These are phyloP conservation scores for Stenoptilia bipunctidactyla DNA, from an alignment of 2,888 invertebrate species.

Conservation along the genomic window DNA sequence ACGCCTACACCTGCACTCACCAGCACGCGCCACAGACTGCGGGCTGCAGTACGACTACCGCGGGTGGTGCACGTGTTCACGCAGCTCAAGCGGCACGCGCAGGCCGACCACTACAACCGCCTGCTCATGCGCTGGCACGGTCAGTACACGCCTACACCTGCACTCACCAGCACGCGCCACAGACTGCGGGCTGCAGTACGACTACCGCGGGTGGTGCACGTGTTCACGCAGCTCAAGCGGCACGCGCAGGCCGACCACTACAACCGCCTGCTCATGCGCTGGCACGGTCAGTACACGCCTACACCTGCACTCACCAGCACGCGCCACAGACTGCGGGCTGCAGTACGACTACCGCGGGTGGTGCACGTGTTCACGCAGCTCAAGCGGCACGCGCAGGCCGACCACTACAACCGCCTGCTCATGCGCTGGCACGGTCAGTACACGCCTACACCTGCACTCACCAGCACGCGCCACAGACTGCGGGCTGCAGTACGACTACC, in stretches of 20 bases:
- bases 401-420: slow-evolving; percentile 8
- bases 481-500: slow-evolving; percentile 94
- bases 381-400: slow-evolving; percentile 54
- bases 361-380: slow-evolving; percentile 86
- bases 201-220: slow-evolving; percentile 91
- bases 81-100: slow-evolving; percentile 67
- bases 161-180: too few species aligned
- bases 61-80: slow-evolving; percentile 89
- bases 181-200: slow-evolving; percentile 95
- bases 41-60: slow-evolving; percentile 96
- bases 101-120: slow-evolving; percentile 49
- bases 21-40: too few species aligned
- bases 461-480: too few species aligned
- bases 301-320: too few species aligned
- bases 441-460: slow-evolving; percentile 63
- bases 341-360: slow-evolving; percentile 95
- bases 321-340: too few species aligned
- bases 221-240: slow-evolving; percentile 79
- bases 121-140: slow-evolving; percentile 57
- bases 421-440: neutral
- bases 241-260: slow-evolving; percentile 56
- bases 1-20: too few species aligned
- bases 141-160: too few species aligned
- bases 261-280: slow-evolving; percentile 49
- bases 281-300: slow-evolving; percentile 46